Percentiles rank a stretch among this genome's conserved stretches.
Conservation (phyloP, 1,140 invertebrate species). For the Conopomorpha cramerella region DNA sequence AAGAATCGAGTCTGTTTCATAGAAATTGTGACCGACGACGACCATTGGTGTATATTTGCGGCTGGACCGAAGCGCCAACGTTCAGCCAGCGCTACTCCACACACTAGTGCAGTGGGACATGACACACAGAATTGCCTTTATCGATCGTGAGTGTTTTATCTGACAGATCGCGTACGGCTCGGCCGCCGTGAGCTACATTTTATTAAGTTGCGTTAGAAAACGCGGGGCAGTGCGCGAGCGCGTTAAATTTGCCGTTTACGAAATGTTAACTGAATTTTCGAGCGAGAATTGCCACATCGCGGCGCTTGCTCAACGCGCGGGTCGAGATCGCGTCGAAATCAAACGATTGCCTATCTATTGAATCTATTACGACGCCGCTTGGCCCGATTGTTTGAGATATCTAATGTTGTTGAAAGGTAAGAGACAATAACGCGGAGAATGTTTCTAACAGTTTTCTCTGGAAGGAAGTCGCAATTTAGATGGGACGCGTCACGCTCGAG, state of each 20-base stretch:
- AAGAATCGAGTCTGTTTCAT: no score
- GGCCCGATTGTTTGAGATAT: no score
- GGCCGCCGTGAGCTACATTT: slow-evolving; percentile 41
- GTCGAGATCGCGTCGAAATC: slow-evolving; percentile 39
- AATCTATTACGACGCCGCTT: no score
- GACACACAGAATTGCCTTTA: slow-evolving; percentile 1
- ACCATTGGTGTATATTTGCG: no score
- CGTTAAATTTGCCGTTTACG: slow-evolving; percentile 53
- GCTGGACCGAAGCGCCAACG: no score
- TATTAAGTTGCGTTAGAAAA: slow-evolving; percentile 46
- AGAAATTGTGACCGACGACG: no score
- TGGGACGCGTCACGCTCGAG: slow-evolving; percentile 4
- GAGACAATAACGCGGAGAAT: no score
- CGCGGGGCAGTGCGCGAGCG: slow-evolving; percentile 38
- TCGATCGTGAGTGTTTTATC: slow-evolving; percentile 15
- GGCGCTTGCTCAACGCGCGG: slow-evolving; percentile 39
- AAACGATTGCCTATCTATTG: slow-evolving; percentile 7
- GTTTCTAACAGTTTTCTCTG: slow-evolving; percentile 1
- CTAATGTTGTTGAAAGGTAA: no score
- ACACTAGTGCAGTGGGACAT: no score
- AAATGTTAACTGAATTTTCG: slow-evolving; percentile 54
- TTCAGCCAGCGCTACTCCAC: no score
- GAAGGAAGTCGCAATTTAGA: slow-evolving; percentile 7
- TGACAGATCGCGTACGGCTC: slow-evolving; percentile 20
- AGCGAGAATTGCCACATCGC: slow-evolving; percentile 39